Evolutionary conservation across 2,888 invertebrate species (phyloP), one percentile per base, ranked within the genome.

Genomic region (Ecdyonurus torrentis): DNA sequence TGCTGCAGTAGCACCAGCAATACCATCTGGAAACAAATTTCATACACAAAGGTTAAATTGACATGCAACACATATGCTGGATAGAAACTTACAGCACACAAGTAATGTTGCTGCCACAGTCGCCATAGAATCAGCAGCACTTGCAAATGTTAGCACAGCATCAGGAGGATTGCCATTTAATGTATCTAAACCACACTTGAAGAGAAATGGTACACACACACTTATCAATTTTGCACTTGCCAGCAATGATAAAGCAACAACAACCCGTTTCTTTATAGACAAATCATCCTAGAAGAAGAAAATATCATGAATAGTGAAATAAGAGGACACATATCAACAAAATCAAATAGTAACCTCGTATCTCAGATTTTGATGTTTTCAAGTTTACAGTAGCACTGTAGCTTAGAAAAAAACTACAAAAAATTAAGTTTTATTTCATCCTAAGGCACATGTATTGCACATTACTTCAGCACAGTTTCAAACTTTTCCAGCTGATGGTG

Each of bases 161-260:
- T 79, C 72, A 50, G 80, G 71, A 5, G 81, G 74, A 3, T 78
- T 76, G 25, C 76, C 73, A 72, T 94, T 95, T 66, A 97, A 82
- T 68, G 84, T 83, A 73, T 99, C 98, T 64, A 99, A 83, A 0
- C 89, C 88, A 72, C 91, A 87, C 75, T 98, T 97, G 76, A 99
- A 96, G 64, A 97, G 76, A 77, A 98, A 97, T 15, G 99, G 99
- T 23, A 99, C 97, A 60, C 85, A 79, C 1, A 97, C 93, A 71
- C 91, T 97, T 71, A 95, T 76, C 62, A 92, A 73, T 80, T 98
- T 93, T 25, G 92, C 90, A 53, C 87, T 85, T 61, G 88, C 81
- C 61, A 93, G 77, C 59, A 93, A 79, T 1, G 87, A 83, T 60
- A 93, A 74, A 3, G 99, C 93, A 58, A 92, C 70, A 71, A 88